Conservation (phyloP, 2,113 vertebrate species). For the Meriones unguiculatus region DNA sequence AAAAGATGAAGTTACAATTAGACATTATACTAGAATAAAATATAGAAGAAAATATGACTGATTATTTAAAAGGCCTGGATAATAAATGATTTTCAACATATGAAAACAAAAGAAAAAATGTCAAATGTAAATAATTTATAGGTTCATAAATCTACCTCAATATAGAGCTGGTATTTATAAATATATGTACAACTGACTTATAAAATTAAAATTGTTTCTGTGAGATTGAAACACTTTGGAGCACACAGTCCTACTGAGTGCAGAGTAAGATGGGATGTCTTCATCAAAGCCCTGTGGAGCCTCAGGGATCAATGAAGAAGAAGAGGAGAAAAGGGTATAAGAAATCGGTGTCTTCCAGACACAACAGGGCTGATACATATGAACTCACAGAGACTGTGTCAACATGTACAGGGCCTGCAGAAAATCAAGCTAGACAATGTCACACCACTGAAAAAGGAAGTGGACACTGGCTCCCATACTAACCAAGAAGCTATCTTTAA, state of each 20-base stretch:
- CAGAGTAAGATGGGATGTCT: background rate
- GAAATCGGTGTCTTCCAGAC: background rate
- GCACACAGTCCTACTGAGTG: background rate
- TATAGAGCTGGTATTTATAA: background rate
- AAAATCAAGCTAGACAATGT: background rate
- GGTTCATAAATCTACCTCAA: background rate
- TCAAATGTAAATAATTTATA: background rate
- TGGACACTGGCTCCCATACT: background rate
- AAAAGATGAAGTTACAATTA: constrained; percentile 21
- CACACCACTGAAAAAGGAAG: background rate
- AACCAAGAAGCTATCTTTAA: background rate
- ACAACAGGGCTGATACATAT: background rate
- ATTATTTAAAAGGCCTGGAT: background rate
- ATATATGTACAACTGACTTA: background rate
- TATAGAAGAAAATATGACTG: constrained; percentile 7
- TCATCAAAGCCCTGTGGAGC: background rate
- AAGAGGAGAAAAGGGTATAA: background rate
- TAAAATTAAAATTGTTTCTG: background rate
- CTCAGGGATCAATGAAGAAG: background rate
- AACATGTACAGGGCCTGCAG: background rate
- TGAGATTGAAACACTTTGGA: background rate
- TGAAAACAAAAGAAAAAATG: constrained; percentile 39
- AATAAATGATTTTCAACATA: constrained; percentile 1
- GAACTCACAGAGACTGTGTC: background rate
- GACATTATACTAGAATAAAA: background rate